phyloP scores from a whole-genome alignment of 2,113 vertebrate species.

The Archilochus colubris region DNA sequence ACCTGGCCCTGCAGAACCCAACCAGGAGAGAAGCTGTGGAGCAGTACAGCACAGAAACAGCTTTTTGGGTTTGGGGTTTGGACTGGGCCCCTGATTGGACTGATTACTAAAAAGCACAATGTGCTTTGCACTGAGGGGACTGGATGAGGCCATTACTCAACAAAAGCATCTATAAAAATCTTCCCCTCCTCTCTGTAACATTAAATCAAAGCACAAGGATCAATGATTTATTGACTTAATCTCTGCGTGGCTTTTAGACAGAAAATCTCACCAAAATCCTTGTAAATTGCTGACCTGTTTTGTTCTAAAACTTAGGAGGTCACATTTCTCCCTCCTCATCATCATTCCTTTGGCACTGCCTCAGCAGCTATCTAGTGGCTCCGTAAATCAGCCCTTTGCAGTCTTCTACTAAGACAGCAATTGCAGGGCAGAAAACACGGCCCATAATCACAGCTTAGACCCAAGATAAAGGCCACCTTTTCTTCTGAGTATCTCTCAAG shows the following conservation, averaged over 20 bases:
- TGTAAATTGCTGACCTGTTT: conserved; percentile 44
- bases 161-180: conserved; percentile 55
- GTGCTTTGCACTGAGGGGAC: neutral
- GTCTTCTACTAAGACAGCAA: neutral
- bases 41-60: neutral
- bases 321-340: conserved; percentile 2
- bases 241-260: conserved; percentile 32
- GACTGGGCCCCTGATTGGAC: neutral
- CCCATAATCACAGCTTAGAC: neutral
- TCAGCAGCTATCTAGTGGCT: neutral
- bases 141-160: conserved; percentile 14
- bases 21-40: neutral
- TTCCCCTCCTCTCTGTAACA: conserved; percentile 14
- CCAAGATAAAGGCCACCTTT: neutral
- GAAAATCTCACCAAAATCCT: conserved; percentile 24
- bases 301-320: conserved; percentile 23
- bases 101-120: neutral
- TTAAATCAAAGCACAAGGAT: conserved; percentile 48
- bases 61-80: neutral
- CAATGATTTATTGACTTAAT: conserved; percentile 57
- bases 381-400: conserved; percentile 29
- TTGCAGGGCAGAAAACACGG: neutral
- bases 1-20: neutral
- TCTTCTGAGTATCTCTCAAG: neutral
- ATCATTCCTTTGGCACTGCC: neutral